Evolutionary conservation across 2,888 invertebrate species (phyloP), one percentile per base, ranked within the genome.

Genomic region (Synanthedon myopaeformis): DNA sequence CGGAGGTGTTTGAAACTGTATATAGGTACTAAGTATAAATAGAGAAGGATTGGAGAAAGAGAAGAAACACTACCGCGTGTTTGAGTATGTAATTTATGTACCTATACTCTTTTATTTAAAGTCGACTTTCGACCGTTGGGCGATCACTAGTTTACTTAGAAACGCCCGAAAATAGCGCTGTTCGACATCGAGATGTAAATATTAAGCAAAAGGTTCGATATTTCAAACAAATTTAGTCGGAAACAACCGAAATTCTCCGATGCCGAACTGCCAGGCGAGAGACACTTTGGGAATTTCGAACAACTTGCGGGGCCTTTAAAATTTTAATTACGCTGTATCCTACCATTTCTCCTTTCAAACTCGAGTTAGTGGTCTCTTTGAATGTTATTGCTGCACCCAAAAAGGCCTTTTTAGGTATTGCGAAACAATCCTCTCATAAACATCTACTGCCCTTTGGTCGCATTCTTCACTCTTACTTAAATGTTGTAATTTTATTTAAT

Each of bases 241-340:
- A 65, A 63, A 60, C 56, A 55, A 48, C 57, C 61, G 60, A 63
- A 61, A 61, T 61, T 59, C 62, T 53, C 58, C 61, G 65, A 65
- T 64, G 62, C 62, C 57, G 61, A 66, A 66, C 61, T 62, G 56
- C 55, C 58, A 52, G 56, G 52, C 53, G 53, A 57, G 61, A 61
- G 60, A 59, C 63, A 57, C 62, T 59, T 55, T 50, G 60, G 60
- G 63, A 68, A 68, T 69, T 67, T 58, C 62, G 58, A 62, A 66
- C 65, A 65, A 65, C 63, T 65, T 57, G 65, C 58, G 62, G 63
- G 63, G 62, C 63, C 64, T 61, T 68, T 69, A 70, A 69, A 73
- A 74, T 75, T 76, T 75, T 76, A 77, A 78, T 78, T 77, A 72
- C 67, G 56, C 62, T 60, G 60, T 66, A 59, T 62, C 61, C 61